These are phyloP conservation scores for Falco concolor DNA, from an alignment of 2,797 vertebrate species.

Conservation along the genomic window DNA sequence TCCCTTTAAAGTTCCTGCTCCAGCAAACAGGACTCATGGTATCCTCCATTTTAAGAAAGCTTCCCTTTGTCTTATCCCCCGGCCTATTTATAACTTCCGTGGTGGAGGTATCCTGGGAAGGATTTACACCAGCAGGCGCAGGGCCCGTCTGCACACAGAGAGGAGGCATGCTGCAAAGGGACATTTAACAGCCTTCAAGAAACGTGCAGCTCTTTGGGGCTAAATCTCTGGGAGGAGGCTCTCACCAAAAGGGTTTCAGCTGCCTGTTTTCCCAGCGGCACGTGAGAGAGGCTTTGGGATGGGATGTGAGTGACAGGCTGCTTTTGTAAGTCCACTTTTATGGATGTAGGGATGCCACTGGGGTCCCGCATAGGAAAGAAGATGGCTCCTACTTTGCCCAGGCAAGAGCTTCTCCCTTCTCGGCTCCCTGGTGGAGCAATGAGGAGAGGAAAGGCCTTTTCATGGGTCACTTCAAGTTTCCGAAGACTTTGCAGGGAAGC, in stretches of 20 bases:
- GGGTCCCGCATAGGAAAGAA: background rate
- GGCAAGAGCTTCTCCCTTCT: background rate
- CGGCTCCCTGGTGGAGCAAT: rapidly evolving
- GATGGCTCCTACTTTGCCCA: background rate
- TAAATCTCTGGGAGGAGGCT: background rate
- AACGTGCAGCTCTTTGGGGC: background rate
- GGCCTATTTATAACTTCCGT: background rate
- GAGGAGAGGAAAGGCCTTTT: background rate
- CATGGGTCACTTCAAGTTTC: background rate
- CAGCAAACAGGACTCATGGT: background rate
- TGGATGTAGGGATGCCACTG: rapidly evolving
- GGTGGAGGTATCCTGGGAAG: background rate
- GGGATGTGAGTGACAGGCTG: rapidly evolving
- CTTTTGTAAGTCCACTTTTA: background rate
- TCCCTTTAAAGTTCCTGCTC: background rate
- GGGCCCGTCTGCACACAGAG: background rate
- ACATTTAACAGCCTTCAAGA: background rate
- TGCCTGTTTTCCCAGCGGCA: background rate
- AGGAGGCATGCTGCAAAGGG: background rate
- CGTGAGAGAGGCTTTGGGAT: rapidly evolving
- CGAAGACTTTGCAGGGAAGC: background rate
- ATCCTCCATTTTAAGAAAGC: constrained; percentile 7
- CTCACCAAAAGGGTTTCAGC: background rate
- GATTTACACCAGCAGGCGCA: background rate
- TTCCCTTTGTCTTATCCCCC: constrained; percentile 3